A percentile compares a stretch with the other conserved stretches of the same genome.
Conservation (phyloP, 2,113 vertebrate species). For the Dolichallabes microphthalmus region DNA sequence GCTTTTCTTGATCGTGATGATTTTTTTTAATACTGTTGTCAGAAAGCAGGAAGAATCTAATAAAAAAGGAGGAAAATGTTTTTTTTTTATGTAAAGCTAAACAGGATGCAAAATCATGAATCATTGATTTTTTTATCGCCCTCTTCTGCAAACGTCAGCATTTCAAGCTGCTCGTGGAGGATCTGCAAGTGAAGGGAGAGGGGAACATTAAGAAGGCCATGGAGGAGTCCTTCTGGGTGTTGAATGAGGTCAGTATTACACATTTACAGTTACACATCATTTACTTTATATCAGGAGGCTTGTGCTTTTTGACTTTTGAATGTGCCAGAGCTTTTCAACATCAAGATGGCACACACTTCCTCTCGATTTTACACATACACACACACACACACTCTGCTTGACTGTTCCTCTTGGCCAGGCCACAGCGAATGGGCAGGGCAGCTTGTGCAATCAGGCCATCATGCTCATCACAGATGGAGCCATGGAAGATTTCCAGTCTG, state of each 20-base stretch:
- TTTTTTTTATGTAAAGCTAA: background rate
- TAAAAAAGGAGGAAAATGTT: background rate
- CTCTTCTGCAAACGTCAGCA: constrained; percentile 73
- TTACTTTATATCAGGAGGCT: background rate
- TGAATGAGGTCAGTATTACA: constrained; percentile 78
- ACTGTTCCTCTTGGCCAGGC: constrained; percentile 58
- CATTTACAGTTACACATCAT: background rate
- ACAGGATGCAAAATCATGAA: background rate
- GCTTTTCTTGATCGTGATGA: background rate
- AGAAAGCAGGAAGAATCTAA: background rate
- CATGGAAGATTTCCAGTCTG: constrained; percentile 88
- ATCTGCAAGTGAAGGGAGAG: constrained; percentile 89
- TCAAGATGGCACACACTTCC: background rate
- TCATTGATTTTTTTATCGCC: background rate
- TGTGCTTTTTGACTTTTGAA: background rate
- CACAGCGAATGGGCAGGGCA: constrained; percentile 78
- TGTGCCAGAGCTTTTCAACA: background rate
- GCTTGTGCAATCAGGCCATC: constrained; percentile 96
- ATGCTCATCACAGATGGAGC: constrained; percentile 97
- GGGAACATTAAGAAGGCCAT: constrained; percentile 86
- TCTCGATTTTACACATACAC: background rate
- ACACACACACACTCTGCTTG: constrained; percentile 24
- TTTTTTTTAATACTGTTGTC: constrained; percentile 4
- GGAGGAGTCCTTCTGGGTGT: constrained; percentile 88
- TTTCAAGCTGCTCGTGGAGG: constrained; percentile 88